Conservation (phyloP, 2,113 vertebrate genomes). For the Urocynchramus pylzowi region DNA sequence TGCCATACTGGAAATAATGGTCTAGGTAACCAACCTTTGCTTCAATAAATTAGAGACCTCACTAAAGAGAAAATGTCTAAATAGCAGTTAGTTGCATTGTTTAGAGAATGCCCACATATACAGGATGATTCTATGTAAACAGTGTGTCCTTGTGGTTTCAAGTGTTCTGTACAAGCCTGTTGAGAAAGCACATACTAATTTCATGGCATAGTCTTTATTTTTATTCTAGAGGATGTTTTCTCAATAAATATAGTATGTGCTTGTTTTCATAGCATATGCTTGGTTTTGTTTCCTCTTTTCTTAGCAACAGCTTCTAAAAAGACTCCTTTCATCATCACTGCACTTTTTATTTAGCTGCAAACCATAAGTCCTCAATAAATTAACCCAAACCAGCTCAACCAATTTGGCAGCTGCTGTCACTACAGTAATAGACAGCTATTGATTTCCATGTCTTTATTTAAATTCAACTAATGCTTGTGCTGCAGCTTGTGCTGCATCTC, state of each 20-base stretch:
- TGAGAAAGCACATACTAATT: background rate
- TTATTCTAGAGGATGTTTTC: background rate
- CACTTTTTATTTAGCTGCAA: background rate
- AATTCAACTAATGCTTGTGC: background rate
- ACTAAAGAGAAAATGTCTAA: background rate
- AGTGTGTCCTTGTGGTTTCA: background rate
- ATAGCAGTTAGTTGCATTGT: background rate
- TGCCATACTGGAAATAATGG: background rate
- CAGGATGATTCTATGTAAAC: background rate
- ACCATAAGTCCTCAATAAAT: background rate
- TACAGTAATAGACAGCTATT: background rate
- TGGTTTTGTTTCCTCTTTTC: background rate
- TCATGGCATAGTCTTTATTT: background rate
- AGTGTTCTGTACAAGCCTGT: background rate
- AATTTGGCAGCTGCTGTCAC: constrained; percentile 6
- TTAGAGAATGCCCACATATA: background rate
- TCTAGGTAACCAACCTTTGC: background rate
- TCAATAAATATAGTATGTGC: background rate
- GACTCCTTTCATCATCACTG: background rate
- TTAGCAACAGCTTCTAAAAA: background rate
- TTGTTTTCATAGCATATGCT: background rate
- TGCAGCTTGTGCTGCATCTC: background rate
- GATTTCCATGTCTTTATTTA: constrained; percentile 1
- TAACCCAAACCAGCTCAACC: background rate
- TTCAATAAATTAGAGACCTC: background rate